These are phyloP conservation scores for Bursaphelenchus mucronatus DNA, from an alignment of 1,140 invertebrate species.

Conservation along the genomic window DNA sequence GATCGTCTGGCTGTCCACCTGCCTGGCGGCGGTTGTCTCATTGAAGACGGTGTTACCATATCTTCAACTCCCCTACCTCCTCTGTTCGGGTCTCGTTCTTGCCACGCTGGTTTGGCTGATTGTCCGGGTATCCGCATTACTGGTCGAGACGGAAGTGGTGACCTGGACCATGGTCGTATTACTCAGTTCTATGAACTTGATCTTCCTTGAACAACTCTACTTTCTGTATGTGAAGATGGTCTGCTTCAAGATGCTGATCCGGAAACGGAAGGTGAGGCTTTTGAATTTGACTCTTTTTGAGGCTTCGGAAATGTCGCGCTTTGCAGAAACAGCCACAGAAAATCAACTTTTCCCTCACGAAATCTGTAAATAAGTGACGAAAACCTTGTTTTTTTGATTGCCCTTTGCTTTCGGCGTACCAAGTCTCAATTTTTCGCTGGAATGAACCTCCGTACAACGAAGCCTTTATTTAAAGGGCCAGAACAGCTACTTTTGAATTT, in stretches of 20 bases:
- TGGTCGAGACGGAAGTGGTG: conserved; percentile 2
- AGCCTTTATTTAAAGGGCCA: no score
- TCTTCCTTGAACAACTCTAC: conserved; percentile 26
- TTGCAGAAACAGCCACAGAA: neutral
- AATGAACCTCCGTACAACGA: no score
- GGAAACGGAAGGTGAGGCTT: conserved; percentile 26
- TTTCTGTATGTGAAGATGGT: conserved; percentile 25
- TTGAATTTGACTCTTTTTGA: neutral
- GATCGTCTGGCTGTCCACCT: conserved; percentile 26
- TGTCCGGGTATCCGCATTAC: conserved; percentile 9
- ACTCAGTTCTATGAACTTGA: conserved; percentile 11
- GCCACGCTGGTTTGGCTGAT: conserved; percentile 22
- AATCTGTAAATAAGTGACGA: no score
- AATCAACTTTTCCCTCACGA: no score
- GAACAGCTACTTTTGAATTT: no score
- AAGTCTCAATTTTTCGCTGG: no score
- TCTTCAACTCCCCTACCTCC: conserved; percentile 26
- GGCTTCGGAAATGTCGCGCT: neutral
- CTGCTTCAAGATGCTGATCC: conserved; percentile 33
- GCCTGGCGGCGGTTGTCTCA: conserved; percentile 22
- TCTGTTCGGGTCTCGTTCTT: conserved; percentile 19
- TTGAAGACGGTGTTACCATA: conserved; percentile 26
- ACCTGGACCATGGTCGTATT: conserved; percentile 24
- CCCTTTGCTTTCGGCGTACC: no score
- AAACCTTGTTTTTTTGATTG: no score